Conservation (phyloP, 1,140 invertebrate species). For the silkworm (Bombyx mori) region DNA sequence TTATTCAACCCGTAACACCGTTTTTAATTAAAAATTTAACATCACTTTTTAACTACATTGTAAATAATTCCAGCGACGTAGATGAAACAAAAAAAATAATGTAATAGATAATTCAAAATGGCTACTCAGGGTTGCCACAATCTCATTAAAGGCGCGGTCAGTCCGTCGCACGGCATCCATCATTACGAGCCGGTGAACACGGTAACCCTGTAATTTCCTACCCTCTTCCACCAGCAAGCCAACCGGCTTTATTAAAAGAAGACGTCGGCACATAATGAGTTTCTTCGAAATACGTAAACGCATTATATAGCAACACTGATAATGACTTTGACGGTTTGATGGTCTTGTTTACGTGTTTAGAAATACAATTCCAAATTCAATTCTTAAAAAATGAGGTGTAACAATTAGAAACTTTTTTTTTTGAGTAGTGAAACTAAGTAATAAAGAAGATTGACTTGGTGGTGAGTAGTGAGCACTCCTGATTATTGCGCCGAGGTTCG, state of each 20-base stretch:
- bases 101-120: constrained; percentile 6
- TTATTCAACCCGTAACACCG: neutral
- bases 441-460: too few species aligned
- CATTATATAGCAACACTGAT: too few species aligned
- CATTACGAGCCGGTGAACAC: constrained; percentile 45
- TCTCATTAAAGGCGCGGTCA: constrained; percentile 48
- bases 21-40: neutral
- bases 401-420: too few species aligned
- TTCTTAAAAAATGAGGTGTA: too few species aligned
- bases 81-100: neutral
- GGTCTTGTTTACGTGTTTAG: too few species aligned
- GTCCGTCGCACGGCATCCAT: constrained; percentile 42
- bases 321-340: too few species aligned
- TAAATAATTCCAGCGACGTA: neutral
- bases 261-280: constrained; percentile 40
- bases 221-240: constrained; percentile 19
- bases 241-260: constrained; percentile 38
- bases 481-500: too few species aligned
- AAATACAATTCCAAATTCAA: too few species aligned
- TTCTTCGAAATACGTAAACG: constrained; percentile 29
- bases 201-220: constrained; percentile 55
- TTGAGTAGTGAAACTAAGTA: too few species aligned
- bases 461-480: too few species aligned
- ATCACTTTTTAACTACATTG: neutral
- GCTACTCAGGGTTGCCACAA: constrained; percentile 45